Evolutionary conservation across 2,113 vertebrate genomes (phyloP).

Genomic region (Hyperopisus bebe): DNA sequence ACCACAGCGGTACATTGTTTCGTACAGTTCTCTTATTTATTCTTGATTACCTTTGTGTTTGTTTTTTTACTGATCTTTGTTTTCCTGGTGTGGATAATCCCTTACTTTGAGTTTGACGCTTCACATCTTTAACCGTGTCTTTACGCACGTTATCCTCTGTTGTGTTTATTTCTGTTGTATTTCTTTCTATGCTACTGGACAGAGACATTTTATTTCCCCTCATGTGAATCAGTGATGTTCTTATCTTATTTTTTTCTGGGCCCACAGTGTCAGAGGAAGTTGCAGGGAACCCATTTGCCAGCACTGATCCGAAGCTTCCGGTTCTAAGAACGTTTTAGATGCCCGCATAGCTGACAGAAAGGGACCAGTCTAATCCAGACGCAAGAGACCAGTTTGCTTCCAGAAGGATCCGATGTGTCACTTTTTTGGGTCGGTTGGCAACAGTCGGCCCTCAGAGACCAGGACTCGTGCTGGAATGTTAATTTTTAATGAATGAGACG

Average conservation of each 20-base stretch:
- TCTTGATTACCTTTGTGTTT: background rate
- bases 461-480: slow-evolving; percentile 58
- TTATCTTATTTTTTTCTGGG: background rate
- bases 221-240: background rate
- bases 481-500: slow-evolving; percentile 66
- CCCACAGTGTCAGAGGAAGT: background rate
- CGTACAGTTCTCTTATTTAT: background rate
- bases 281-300: background rate
- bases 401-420: background rate
- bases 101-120: too few species aligned
- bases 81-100: too few species aligned
- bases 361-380: background rate
- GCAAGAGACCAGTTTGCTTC: background rate
- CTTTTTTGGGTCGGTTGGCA: slow-evolving; percentile 51
- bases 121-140: background rate
- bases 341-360: background rate
- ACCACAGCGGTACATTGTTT: background rate
- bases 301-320: background rate
- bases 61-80: background rate
- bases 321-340: background rate
- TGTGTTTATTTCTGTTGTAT: background rate
- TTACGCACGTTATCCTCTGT: background rate
- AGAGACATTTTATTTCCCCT: background rate
- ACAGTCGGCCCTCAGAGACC: slow-evolving; percentile 62
- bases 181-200: background rate